These are phyloP conservation scores for Neodiprion lecontei DNA, from an alignment of 1,140 invertebrate genomes.

Conservation along the genomic window DNA sequence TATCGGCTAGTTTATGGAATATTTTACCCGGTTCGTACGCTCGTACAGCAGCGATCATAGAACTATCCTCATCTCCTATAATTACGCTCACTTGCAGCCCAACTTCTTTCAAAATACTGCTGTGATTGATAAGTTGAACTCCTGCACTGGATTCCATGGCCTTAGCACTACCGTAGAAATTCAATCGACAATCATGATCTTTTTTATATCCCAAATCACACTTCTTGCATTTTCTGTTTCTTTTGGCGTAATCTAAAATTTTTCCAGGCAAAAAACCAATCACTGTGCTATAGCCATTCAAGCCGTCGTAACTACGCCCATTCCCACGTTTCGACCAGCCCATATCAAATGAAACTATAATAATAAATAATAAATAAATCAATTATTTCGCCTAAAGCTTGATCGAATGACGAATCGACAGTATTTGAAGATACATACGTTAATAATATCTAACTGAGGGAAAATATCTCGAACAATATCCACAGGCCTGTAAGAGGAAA, in stretches of 20 bases:
- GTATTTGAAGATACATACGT: neutral
- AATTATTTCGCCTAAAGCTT: neutral
- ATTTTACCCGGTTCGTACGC: neutral
- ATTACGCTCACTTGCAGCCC: neutral
- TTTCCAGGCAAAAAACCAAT: slow-evolving; percentile 9
- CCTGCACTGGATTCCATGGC: slow-evolving; percentile 22
- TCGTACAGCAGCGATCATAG: slow-evolving; percentile 10
- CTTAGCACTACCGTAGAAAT: slow-evolving; percentile 27
- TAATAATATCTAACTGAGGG: neutral
- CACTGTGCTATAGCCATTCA: slow-evolving; percentile 14
- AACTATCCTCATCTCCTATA: slow-evolving; percentile 17
- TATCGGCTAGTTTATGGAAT: slow-evolving; percentile 16
- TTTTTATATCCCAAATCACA: slow-evolving; percentile 26
- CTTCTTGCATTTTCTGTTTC: slow-evolving; percentile 3
- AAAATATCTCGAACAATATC: neutral
- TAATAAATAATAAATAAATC: neutral
- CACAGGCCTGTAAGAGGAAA: neutral
- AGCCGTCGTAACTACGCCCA: slow-evolving; percentile 2
- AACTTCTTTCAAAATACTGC: slow-evolving; percentile 7
- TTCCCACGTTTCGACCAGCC: slow-evolving; percentile 15
- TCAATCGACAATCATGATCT: slow-evolving; percentile 35
- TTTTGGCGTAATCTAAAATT: neutral
- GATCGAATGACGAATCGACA: neutral
- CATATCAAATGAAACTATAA: slow-evolving; percentile 24
- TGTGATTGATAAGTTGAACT: slow-evolving; percentile 18